Base-by-base conservation (phyloP, 2,113 vertebrate species). In the Agelaius tricolor region DNA sequence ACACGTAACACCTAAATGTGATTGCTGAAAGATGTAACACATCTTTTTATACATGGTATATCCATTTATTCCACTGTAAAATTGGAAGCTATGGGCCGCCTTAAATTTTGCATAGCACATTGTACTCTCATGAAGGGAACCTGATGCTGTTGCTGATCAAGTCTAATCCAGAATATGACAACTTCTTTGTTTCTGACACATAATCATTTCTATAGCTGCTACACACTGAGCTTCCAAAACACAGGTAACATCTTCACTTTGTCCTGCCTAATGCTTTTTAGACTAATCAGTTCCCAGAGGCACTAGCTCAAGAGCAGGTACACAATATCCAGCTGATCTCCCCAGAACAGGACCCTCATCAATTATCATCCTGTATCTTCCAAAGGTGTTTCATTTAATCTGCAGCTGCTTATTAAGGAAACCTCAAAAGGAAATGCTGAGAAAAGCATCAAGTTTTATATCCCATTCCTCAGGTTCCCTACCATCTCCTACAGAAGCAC, bases 161-260 rank as follows among this genome's bases (percentile, higher is more conserved):
- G n/a, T 17, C 68, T 65, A 30, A 5, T 28, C 22, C 17, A 66
- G 44, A 66, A 57, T 3, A 27, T 0, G 6, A n/a, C 0, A 2
- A 55, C 6, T 35, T 52, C 31, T 28, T 47, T 44, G 7, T 39
- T 95, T 78, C 59, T 74, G 63, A 37, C 27, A 81, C 3, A 4
- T 28, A 47, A 65, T 30, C 17, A 31, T n/a, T 69, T n/a, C 41
- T 43, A 39, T 7, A 39, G 27, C 21, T 39, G 37, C 55, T 57
- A 51, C 0, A 3, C 1, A 4, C 6, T 6, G 8, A 67, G 39
- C 26, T 76, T 72, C 24, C 37, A 58, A 46, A 85, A 44, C 47
- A 58, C 8, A 0, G 16, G 33, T 14, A 44, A 26, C 31, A 54
- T 41, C 35, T 63, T 77, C 54, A 73, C 2, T 1, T 33, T 54